Percentiles rank a stretch among this genome's conserved stretches.
Evolutionary conservation across 2,113 vertebrate species (phyloP).

Genomic region (Fregetta grallaria): DNA sequence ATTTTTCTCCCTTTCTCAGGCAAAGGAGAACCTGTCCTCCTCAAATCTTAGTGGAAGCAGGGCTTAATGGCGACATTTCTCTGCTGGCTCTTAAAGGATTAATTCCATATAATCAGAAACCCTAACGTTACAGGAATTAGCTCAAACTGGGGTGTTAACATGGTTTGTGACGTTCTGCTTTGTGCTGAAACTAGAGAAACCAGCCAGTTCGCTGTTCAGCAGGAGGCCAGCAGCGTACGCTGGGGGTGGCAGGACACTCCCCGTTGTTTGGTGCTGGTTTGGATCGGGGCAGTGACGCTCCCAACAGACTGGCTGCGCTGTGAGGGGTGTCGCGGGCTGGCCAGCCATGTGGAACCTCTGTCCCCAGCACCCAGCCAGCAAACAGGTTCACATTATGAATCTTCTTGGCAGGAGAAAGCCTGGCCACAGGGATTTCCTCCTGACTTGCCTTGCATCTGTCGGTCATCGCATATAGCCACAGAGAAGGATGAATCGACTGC

Average conservation of each 20-base stretch:
- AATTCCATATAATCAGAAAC: neutral
- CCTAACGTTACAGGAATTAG: neutral
- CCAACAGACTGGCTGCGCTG: neutral
- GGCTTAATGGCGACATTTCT: no score
- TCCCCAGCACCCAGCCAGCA: neutral
- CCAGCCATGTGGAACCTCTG: neutral
- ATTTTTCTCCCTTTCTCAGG: neutral
- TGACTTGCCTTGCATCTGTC: neutral
- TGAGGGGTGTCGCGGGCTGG: neutral
- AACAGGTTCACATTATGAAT: accelerated
- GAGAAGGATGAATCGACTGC: neutral
- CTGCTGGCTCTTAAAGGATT: neutral
- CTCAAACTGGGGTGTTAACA: neutral
- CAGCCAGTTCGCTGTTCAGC: neutral
- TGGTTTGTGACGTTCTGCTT: neutral
- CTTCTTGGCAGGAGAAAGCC: neutral
- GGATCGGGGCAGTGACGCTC: neutral
- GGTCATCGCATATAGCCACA: accelerated
- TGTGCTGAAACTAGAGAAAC: neutral
- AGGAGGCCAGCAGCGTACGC: neutral
- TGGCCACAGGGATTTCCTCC: neutral
- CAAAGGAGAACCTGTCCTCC: neutral
- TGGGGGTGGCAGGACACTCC: neutral
- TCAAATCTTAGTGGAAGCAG: neutral
- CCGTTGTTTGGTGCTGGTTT: neutral